Evolutionary conservation across 1,140 invertebrate genomes (phyloP).

Genomic region (Musca domestica): DNA sequence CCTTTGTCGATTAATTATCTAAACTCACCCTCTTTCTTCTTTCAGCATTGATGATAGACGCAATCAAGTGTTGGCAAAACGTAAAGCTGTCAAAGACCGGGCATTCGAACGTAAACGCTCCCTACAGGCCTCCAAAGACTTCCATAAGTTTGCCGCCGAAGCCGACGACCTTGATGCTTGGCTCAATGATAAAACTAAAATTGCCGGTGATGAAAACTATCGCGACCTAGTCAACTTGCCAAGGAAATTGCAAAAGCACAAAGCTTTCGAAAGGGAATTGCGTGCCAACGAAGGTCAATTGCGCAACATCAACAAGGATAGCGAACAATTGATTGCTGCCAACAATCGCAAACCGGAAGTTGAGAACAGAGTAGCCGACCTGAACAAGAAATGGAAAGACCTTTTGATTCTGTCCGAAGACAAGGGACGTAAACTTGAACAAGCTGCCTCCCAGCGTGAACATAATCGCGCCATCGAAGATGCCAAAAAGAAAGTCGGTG

Average conservation of each 20-base stretch:
- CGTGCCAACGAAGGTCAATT: slow-evolving; percentile 88
- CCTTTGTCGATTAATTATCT: no score
- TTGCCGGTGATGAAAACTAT: slow-evolving; percentile 90
- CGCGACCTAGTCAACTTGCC: slow-evolving; percentile 88
- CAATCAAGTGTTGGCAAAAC: slow-evolving; percentile 71
- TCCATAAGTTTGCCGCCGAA: slow-evolving; percentile 84
- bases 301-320: slow-evolving; percentile 77
- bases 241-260: slow-evolving; percentile 94
- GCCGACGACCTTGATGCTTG: slow-evolving; percentile 84
- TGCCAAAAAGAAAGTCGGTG: slow-evolving; percentile 77
- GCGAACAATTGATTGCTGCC: slow-evolving; percentile 67
- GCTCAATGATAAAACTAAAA: slow-evolving; percentile 89
- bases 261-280: slow-evolving; percentile 94
- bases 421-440: slow-evolving; percentile 74
- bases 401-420: slow-evolving; percentile 71
- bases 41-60: slow-evolving; percentile 71
- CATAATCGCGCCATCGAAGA: slow-evolving; percentile 67
- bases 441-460: slow-evolving; percentile 52
- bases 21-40: no score
- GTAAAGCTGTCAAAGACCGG: slow-evolving; percentile 71
- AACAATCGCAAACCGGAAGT: slow-evolving; percentile 72
- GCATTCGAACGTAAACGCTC: slow-evolving; percentile 70
- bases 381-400: slow-evolving; percentile 74
- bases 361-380: slow-evolving; percentile 61
- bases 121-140: slow-evolving; percentile 75